Evolutionary conservation across 2,797 vertebrate species (phyloP).

Genomic region (Myiotriccus ornatus): DNA sequence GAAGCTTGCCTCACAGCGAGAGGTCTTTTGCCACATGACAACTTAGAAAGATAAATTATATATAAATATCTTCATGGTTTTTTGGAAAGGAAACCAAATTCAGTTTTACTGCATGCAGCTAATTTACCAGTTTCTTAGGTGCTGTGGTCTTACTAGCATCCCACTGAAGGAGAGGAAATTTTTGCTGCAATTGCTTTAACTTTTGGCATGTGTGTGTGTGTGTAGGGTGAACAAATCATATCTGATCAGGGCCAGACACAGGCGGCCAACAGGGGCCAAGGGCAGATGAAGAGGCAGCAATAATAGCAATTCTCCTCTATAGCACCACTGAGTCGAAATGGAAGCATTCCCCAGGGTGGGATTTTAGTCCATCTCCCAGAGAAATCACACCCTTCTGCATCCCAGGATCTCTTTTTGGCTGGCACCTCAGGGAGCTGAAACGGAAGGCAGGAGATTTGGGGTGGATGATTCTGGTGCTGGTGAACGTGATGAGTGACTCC

Average conservation of each 20-base stretch:
- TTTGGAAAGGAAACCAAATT: constrained; percentile 75
- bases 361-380: background rate
- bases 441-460: background rate
- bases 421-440: background rate
- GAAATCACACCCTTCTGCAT: rapidly evolving
- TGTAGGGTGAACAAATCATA: background rate
- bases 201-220: background rate
- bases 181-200: background rate
- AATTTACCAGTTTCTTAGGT: constrained; percentile 62
- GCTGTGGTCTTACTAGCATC: background rate
- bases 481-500: rapidly evolving
- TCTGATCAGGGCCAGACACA: background rate
- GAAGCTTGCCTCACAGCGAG: constrained; percentile 88
- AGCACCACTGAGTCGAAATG: background rate
- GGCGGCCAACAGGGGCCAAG: background rate
- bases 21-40: constrained; percentile 89
- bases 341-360: background rate
- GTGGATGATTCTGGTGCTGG: background rate
- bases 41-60: constrained; percentile 95
- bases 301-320: background rate
- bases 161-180: background rate
- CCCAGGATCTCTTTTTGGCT: background rate
- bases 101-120: constrained; percentile 75
- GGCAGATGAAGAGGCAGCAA: background rate
- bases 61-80: constrained; percentile 84